Conservation (phyloP, 2,797 vertebrate species). For the Onychomys arenicola region DNA sequence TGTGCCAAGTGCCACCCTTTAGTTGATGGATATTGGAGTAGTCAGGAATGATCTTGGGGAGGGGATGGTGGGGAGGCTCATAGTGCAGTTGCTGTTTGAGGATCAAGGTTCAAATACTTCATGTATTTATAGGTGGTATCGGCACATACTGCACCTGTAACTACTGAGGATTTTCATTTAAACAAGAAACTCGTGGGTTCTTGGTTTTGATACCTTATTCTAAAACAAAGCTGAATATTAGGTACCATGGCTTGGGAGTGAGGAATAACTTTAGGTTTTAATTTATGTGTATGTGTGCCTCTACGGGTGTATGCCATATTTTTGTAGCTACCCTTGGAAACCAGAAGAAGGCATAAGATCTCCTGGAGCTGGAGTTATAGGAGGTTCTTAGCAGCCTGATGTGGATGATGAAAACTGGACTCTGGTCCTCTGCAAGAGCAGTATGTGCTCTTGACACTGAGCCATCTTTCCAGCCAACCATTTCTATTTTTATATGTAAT, state of each 20-base stretch:
- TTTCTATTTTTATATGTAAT: neutral
- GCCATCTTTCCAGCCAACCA: neutral
- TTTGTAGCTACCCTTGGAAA: neutral
- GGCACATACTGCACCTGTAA: neutral
- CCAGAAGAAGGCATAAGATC: neutral
- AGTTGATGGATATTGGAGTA: neutral
- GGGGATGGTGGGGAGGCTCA: neutral
- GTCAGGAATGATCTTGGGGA: neutral
- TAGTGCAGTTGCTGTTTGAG: neutral
- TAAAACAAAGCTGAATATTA: slow-evolving; percentile 35
- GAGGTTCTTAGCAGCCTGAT: neutral
- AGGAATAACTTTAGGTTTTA: neutral
- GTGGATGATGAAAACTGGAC: neutral
- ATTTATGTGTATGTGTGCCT: neutral
- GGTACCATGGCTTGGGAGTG: neutral
- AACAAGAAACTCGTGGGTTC: neutral
- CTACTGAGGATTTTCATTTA: slow-evolving; percentile 16
- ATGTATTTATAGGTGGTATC: neutral
- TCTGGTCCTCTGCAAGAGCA: neutral
- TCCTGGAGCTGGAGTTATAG: neutral
- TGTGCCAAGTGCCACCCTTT: neutral
- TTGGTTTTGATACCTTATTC: neutral
- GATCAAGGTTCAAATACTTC: neutral
- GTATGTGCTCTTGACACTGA: neutral
- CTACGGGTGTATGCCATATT: neutral